Conservation (phyloP, 2,113 vertebrate genomes). For the Gymnobelideus leadbeateri region DNA sequence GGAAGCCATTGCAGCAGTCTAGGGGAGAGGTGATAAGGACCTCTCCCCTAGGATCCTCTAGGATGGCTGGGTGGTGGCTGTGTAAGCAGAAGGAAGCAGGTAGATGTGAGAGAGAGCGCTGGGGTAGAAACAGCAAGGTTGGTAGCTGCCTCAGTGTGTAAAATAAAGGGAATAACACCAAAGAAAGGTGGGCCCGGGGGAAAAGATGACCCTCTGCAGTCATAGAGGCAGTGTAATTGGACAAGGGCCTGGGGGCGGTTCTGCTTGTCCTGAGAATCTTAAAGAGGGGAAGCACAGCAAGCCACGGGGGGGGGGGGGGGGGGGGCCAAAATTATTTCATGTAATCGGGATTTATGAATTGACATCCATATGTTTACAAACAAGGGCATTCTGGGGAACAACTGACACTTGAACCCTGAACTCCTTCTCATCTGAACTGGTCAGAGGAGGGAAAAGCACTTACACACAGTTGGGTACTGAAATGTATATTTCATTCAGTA, state of each 20-base stretch:
- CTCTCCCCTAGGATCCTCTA: no score
- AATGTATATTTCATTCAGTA: not conserved
- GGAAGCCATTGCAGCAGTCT: not conserved
- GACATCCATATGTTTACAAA: not conserved
- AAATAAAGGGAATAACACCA: not conserved
- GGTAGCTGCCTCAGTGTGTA: not conserved
- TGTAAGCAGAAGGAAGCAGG: not conserved
- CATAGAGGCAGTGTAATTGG: not conserved
- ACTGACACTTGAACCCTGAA: not conserved
- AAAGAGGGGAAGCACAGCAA: not conserved
- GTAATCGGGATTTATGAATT: not conserved
- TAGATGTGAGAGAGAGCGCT: not conserved
- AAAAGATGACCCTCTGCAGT: not conserved
- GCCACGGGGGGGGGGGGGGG: fast-evolving
- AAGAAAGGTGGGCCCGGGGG: not conserved
- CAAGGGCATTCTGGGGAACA: not conserved
- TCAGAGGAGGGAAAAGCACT: not conserved
- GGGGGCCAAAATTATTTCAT: not conserved
- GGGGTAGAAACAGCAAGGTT: not conserved
- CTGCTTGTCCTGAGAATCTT: not conserved
- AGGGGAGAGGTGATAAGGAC: not conserved
- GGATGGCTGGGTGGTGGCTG: not conserved
- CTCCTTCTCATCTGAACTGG: not conserved
- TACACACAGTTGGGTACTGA: not conserved
- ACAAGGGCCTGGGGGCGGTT: not conserved